Evolutionary conservation across 2,888 invertebrate genomes (phyloP).

Genomic region (Zonitis immaculata): DNA sequence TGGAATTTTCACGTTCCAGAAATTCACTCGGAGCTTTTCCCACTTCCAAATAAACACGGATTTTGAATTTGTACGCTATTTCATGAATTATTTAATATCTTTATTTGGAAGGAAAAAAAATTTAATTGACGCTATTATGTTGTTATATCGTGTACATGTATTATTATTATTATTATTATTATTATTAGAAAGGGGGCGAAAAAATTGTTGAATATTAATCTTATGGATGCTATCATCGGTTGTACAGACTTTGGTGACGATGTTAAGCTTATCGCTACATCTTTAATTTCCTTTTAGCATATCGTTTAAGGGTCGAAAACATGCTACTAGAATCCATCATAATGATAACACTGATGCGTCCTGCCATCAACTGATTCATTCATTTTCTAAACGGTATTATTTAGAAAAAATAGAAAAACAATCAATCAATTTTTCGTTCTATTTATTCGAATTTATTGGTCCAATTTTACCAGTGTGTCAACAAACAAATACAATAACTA

Average conservation of each 20-base stretch:
- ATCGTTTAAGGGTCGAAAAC: conserved; percentile 47
- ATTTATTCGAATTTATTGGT: conserved; percentile 24
- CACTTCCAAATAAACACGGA: conserved; percentile 19
- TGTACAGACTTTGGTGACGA: conserved; percentile 32
- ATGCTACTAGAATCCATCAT: conserved; percentile 47
- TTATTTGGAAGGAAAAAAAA: too few species aligned
- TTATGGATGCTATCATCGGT: conserved; percentile 29
- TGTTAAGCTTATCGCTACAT: conserved; percentile 44
- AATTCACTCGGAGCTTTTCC: conserved; percentile 15
- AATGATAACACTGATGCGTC: conserved; percentile 46
- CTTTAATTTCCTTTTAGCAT: conserved; percentile 50
- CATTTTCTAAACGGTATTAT: too few species aligned
- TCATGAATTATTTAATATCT: conserved; percentile 2
- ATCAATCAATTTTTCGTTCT: too few species aligned
- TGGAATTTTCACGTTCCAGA: conserved; percentile 14
- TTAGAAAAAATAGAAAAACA: too few species aligned
- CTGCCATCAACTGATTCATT: conserved; percentile 37
- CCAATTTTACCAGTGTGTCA: conserved; percentile 36
- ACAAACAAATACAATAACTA: conserved; percentile 27
- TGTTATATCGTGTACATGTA: too few species aligned
- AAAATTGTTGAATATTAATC: conserved; percentile 31
- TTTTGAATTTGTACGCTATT: conserved; percentile 18
- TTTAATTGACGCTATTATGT: too few species aligned
- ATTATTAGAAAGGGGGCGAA: conserved; percentile 8
- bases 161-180: neutral